Percentiles rank a stretch among this genome's conserved stretches.
These are phyloP conservation scores for Antechinus stuartii DNA, from an alignment of 2,113 vertebrate genomes.

Conservation along the genomic window DNA sequence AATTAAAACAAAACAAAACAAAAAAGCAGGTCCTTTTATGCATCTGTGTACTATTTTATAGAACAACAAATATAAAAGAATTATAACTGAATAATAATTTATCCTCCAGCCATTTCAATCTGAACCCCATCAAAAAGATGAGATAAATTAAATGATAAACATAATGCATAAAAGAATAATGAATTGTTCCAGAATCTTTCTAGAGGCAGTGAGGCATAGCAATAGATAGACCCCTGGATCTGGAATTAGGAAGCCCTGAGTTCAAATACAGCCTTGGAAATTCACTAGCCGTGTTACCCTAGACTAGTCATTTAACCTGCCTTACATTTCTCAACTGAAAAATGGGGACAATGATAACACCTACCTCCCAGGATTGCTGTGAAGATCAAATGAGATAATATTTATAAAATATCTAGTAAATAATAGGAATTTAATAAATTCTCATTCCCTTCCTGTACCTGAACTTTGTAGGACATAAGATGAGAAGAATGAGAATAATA, in stretches of 20 bases:
- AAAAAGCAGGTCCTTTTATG: neutral
- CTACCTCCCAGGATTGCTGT: neutral
- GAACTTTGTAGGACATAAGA: too few relatives aligned
- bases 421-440: neutral
- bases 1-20: too few relatives aligned
- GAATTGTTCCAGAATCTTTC: neutral
- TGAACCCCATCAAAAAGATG: neutral
- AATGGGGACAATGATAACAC: neutral
- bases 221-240: neutral
- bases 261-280: neutral
- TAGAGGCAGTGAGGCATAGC: neutral
- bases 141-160: neutral
- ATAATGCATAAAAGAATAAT: neutral
- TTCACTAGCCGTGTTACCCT: neutral
- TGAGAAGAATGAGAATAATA: neutral
- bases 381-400: neutral
- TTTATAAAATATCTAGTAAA: neutral
- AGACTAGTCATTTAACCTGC: neutral
- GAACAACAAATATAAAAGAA: neutral
- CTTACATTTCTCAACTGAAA: neutral
- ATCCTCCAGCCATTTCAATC: neutral
- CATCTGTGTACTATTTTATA: neutral
- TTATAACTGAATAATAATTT: neutral
- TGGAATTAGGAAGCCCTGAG: neutral
- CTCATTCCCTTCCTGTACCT: neutral